Conservation (phyloP, 2,113 vertebrate genomes). For the Hypocryptadius cinnamomeus region DNA sequence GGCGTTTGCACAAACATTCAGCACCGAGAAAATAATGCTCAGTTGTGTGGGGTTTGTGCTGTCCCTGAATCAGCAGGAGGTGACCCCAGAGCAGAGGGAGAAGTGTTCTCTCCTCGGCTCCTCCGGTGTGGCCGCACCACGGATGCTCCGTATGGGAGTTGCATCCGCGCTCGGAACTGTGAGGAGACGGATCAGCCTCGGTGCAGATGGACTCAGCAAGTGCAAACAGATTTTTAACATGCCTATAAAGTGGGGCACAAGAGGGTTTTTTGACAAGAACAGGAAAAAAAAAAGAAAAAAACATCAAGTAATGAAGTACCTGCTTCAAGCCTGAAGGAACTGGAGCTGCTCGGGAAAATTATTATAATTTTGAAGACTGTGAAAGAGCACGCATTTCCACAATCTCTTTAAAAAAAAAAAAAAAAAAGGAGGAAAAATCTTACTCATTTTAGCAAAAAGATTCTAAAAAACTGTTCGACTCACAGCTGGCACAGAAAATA, state of each 20-base stretch:
- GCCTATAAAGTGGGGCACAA: not conserved
- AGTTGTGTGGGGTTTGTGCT: not conserved
- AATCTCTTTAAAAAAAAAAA: not conserved
- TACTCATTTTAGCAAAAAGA: not conserved
- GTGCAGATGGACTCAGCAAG: constrained; percentile 28
- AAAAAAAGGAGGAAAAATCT: not conserved
- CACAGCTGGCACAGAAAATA: not conserved
- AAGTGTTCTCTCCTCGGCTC: not conserved
- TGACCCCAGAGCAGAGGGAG: not conserved
- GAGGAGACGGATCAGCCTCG: not conserved
- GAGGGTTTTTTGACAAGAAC: not conserved
- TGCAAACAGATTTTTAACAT: constrained; percentile 31
- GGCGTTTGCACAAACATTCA: not conserved
- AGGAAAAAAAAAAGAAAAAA: not conserved
- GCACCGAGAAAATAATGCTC: not conserved
- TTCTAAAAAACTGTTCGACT: not conserved
- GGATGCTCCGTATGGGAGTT: not conserved
- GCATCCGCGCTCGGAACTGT: accelerated
- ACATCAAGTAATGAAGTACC: not conserved
- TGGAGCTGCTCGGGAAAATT: not conserved
- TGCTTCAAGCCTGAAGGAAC: not conserved
- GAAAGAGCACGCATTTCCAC: not conserved
- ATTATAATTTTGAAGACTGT: not conserved
- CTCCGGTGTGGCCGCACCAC: not conserved
- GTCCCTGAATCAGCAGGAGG: not conserved